Percentiles rank a stretch among this genome's conserved stretches.
phyloP scores from a whole-genome alignment of 2,888 invertebrate genomes.

The Apodemia duryi region DNA sequence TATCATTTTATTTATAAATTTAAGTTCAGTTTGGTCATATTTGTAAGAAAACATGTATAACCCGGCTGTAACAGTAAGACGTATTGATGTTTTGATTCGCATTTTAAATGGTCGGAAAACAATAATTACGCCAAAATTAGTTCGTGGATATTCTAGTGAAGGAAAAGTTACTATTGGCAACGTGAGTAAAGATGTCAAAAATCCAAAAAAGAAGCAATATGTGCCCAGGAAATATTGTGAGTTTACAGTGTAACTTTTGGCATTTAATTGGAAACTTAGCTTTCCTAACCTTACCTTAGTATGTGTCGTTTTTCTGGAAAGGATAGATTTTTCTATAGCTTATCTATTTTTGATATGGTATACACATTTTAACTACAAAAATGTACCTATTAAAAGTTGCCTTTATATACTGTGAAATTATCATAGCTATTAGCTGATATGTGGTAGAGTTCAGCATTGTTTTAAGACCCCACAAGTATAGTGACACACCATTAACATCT shows the following conservation, averaged over 20 bases:
- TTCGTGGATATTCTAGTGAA: constrained; percentile 65
- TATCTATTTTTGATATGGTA: too few species aligned
- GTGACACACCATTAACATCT: too few species aligned
- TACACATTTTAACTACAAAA: too few species aligned
- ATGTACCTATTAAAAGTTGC: too few species aligned
- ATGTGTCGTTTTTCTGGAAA: too few species aligned
- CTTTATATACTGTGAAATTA: too few species aligned
- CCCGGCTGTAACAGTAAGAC: constrained; percentile 59
- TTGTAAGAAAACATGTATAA: constrained; percentile 49
- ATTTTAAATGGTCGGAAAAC: constrained; percentile 63
- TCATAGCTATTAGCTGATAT: too few species aligned
- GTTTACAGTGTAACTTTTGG: constrained; percentile 42
- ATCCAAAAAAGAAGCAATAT: constrained; percentile 85
- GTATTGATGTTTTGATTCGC: constrained; percentile 73
- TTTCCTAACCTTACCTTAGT: not conserved
- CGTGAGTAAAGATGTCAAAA: constrained; percentile 80
- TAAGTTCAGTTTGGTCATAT: not conserved
- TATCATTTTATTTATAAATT: constrained; percentile 17
- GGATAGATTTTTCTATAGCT: too few species aligned
- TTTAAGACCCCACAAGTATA: too few species aligned
- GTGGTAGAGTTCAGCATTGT: too few species aligned
- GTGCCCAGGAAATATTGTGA: constrained; percentile 92
- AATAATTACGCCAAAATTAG: constrained; percentile 55
- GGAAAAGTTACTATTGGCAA: constrained; percentile 86
- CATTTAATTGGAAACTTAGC: not conserved